Evolutionary conservation across 2,888 invertebrate species (phyloP).

Genomic region (Nomada goodeniana): DNA sequence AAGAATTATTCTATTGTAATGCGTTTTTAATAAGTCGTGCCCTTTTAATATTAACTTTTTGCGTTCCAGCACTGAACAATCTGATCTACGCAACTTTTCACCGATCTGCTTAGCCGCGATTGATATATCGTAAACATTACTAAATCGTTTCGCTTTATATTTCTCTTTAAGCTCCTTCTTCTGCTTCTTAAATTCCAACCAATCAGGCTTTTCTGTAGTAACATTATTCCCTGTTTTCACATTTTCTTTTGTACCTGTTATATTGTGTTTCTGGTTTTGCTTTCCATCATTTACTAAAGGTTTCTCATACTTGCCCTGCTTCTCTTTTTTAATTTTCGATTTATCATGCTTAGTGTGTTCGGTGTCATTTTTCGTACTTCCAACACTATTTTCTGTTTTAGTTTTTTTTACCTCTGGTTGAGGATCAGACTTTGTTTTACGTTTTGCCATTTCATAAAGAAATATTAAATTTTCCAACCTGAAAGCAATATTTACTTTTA

Average conservation of each 20-base stretch:
- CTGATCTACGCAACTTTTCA: slow-evolving; percentile 86
- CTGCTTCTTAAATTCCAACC: slow-evolving; percentile 91
- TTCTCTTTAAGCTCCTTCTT: slow-evolving; percentile 90
- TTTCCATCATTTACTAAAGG: slow-evolving; percentile 8
- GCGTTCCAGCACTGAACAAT: slow-evolving; percentile 86
- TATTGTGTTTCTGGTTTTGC: background rate
- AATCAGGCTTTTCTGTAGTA: slow-evolving; percentile 86
- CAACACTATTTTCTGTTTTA: background rate
- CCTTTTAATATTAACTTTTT: slow-evolving; percentile 86
- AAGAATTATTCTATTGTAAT: slow-evolving; percentile 89
- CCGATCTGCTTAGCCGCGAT: slow-evolving; percentile 87
- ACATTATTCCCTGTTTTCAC: background rate
- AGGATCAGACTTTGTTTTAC: background rate
- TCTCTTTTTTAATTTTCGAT: background rate
- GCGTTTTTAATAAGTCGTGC: slow-evolving; percentile 87
- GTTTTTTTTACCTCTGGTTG: background rate
- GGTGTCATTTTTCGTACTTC: background rate
- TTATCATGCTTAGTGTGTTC: background rate
- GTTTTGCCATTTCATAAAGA: slow-evolving; percentile 31
- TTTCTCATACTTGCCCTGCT: slow-evolving; percentile 35
- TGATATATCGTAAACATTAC: slow-evolving; percentile 85
- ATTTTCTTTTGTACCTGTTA: background rate
- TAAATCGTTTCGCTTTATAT: slow-evolving; percentile 86
- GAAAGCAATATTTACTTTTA: background rate
- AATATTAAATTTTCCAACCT: slow-evolving; percentile 10